phyloP scores from a whole-genome alignment of 2,797 vertebrate species.

The Diglossa cyanea region DNA sequence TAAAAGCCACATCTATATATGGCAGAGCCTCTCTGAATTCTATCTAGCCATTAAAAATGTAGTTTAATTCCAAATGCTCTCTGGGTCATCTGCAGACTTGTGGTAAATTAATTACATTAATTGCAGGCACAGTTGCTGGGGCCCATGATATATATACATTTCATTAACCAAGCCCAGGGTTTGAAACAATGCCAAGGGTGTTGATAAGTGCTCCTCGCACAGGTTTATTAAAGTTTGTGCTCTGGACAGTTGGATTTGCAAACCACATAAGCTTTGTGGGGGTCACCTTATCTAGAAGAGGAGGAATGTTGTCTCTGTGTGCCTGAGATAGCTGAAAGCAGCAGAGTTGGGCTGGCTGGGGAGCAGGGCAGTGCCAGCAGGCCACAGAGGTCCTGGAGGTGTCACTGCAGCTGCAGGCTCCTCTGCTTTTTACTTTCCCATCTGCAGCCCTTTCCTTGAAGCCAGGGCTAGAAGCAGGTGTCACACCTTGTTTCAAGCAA shows the following conservation, averaged over 20 bases:
- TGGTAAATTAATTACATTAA: constrained; percentile 39
- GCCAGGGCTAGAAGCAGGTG: neutral
- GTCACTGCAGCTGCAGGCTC: neutral
- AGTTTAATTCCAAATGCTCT: neutral
- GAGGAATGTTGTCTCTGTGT: neutral
- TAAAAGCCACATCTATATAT: neutral
- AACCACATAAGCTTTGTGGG: neutral
- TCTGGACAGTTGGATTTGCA: neutral
- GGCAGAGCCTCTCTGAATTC: neutral
- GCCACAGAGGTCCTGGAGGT: neutral
- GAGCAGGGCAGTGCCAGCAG: neutral
- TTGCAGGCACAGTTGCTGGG: neutral
- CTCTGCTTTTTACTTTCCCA: neutral
- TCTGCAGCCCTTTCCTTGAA: neutral
- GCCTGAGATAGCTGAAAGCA: neutral
- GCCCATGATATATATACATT: neutral
- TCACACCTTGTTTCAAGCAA: neutral
- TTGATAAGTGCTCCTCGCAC: neutral
- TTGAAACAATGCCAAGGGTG: constrained; percentile 1
- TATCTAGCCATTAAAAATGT: neutral
- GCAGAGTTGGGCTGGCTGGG: neutral
- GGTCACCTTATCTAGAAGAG: neutral
- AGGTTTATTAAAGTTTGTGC: constrained; percentile 14
- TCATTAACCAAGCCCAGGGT: constrained; percentile 18
- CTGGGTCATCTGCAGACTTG: constrained; percentile 1